phyloP scores from a whole-genome alignment of 2,113 vertebrate species.

The Perca schrenkii region DNA sequence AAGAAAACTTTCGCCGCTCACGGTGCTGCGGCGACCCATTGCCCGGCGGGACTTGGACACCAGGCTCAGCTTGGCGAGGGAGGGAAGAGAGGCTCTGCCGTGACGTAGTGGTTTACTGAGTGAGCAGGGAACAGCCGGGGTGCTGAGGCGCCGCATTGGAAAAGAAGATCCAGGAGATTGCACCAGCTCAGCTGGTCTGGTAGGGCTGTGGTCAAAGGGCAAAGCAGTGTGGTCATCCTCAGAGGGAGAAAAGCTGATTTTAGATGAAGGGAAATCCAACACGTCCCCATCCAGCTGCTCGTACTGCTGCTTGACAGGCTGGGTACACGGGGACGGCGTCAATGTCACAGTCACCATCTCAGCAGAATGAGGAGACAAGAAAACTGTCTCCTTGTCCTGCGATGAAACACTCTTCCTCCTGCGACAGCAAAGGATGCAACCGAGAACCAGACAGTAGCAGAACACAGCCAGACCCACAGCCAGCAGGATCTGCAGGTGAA shows the following conservation, averaged over 20 bases:
- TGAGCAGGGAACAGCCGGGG: constrained; percentile 59
- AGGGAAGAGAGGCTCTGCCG: constrained; percentile 75
- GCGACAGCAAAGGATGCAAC: constrained; percentile 84
- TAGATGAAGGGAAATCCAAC: constrained; percentile 69
- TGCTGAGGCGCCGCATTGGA: constrained; percentile 64
- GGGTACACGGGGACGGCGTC: constrained; percentile 61
- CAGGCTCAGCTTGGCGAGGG: constrained; percentile 78
- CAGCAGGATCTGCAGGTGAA: constrained; percentile 82
- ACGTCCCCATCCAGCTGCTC: constrained; percentile 80
- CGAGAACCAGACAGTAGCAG: constrained; percentile 85
- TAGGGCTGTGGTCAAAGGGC: constrained; percentile 52
- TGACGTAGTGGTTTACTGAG: constrained; percentile 30
- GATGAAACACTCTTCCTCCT: constrained; percentile 55
- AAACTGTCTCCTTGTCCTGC: constrained; percentile 69
- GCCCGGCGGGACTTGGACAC: constrained; percentile 68
- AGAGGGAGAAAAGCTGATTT: constrained; percentile 73
- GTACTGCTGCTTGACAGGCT: constrained; percentile 81
- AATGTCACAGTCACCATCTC: constrained; percentile 68
- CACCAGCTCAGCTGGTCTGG: constrained; percentile 43
- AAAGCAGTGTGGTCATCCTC: constrained; percentile 73
- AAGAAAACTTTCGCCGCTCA: constrained; percentile 51
- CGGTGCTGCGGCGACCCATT: constrained; percentile 68
- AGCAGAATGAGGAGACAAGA: constrained; percentile 39
- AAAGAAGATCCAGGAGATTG: constrained; percentile 52
- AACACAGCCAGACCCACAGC: constrained; percentile 83